These are phyloP conservation scores for Papilio protenor DNA, from an alignment of 2,888 invertebrate genomes.

Conservation along the genomic window DNA sequence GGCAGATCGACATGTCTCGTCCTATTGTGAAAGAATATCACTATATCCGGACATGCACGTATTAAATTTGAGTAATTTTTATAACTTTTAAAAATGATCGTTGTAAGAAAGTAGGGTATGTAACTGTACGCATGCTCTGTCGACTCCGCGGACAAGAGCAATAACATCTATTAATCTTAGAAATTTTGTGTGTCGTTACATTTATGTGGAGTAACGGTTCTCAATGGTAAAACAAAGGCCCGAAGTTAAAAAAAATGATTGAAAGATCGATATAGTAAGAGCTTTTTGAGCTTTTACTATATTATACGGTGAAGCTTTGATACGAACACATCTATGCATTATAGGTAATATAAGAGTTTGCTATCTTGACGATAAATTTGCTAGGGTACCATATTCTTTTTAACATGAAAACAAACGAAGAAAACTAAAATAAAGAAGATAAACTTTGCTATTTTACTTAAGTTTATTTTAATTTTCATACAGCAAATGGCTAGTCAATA, in stretches of 20 bases:
- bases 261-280: neutral
- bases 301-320: neutral
- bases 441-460: neutral
- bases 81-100: conserved; percentile 39
- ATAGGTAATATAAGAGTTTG: no score
- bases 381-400: neutral
- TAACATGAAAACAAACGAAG: neutral
- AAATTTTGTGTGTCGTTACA: conserved; percentile 34
- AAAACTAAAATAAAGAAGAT: neutral
- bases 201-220: conserved; percentile 30
- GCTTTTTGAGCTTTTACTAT: conserved; percentile 1
- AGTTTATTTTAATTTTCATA: neutral
- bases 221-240: conserved; percentile 24
- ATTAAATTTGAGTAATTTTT: conserved; percentile 43
- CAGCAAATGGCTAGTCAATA: neutral
- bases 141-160: conserved; percentile 29
- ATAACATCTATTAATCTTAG: conserved; percentile 39
- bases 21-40: conserved; percentile 52
- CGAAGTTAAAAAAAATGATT: conserved; percentile 1
- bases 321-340: neutral
- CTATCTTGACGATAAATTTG: neutral
- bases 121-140: conserved; percentile 37
- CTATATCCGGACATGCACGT: conserved; percentile 41
- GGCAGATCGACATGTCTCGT: conserved; percentile 63
- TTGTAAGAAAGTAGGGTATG: conserved; percentile 33